These are phyloP conservation scores for Turnix velox DNA, from an alignment of 2,113 vertebrate genomes.

Conservation along the genomic window DNA sequence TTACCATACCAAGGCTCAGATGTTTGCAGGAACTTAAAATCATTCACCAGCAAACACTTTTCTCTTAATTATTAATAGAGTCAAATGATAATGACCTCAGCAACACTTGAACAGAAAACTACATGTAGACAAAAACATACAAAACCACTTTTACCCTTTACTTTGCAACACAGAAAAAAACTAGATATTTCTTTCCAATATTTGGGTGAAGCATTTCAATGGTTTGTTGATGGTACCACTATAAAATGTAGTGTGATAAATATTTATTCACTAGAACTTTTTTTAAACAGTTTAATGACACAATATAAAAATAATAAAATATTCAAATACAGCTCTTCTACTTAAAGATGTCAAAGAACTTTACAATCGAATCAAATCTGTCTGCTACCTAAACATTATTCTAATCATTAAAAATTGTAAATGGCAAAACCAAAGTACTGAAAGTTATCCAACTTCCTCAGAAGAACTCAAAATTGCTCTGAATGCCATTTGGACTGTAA, in stretches of 20 bases:
- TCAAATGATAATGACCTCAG: neutral
- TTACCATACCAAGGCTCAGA: neutral
- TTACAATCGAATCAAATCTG: neutral
- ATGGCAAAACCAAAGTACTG: neutral
- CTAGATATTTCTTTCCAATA: neutral
- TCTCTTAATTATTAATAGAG: neutral
- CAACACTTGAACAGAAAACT: neutral
- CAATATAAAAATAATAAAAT: neutral
- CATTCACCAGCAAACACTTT: neutral
- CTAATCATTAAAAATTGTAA: neutral
- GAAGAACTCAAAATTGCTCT: neutral
- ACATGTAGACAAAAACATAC: neutral
- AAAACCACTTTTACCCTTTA: neutral
- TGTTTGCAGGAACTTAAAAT: neutral
- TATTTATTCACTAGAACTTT: neutral
- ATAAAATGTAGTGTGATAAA: neutral
- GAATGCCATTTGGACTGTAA: neutral
- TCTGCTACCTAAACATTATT: neutral
- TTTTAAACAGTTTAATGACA: too few species aligned
- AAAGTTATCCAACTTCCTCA: neutral
- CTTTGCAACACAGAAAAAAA: neutral
- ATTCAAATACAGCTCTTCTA: neutral
- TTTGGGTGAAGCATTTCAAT: neutral
- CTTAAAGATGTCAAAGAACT: neutral
- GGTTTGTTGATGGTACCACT: neutral